phyloP scores from a whole-genome alignment of 1,140 invertebrate species.

The Pygmarrhopalites habei region DNA sequence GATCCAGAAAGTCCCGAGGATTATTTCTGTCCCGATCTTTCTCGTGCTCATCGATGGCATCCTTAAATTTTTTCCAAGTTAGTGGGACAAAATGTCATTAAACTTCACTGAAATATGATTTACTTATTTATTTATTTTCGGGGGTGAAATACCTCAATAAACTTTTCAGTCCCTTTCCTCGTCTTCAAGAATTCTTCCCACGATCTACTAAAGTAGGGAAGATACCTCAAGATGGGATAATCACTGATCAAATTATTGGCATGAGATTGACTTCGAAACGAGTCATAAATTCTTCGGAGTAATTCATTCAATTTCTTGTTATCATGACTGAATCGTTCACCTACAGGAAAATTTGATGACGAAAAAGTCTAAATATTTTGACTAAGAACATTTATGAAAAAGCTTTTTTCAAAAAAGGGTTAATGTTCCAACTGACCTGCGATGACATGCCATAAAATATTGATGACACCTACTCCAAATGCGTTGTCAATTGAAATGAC shows the following conservation, averaged over 20 bases:
- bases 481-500: constrained; percentile 35
- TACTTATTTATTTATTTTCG: background rate
- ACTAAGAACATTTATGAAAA: too few relatives aligned
- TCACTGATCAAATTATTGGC: constrained; percentile 9
- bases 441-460: constrained; percentile 64
- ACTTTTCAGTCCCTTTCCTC: background rate
- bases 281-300: constrained; percentile 50
- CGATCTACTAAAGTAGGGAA: constrained; percentile 14
- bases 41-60: constrained; percentile 50
- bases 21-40: constrained; percentile 46
- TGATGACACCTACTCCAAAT: constrained; percentile 60
- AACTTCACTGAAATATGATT: background rate
- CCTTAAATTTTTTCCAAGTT: constrained; percentile 41
- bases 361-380: too few relatives aligned
- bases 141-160: constrained; percentile 18
- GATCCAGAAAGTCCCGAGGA: constrained; percentile 64
- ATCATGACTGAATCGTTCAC: constrained; percentile 49
- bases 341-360: too few relatives aligned
- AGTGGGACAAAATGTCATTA: background rate
- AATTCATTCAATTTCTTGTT: constrained; percentile 53
- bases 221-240: constrained; percentile 28
- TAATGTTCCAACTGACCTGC: too few relatives aligned
- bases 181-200: background rate
- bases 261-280: constrained; percentile 10
- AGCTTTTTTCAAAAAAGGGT: too few relatives aligned